phyloP scores from a whole-genome alignment of 2,888 invertebrate species.

The Drosophila hamatofila region DNA sequence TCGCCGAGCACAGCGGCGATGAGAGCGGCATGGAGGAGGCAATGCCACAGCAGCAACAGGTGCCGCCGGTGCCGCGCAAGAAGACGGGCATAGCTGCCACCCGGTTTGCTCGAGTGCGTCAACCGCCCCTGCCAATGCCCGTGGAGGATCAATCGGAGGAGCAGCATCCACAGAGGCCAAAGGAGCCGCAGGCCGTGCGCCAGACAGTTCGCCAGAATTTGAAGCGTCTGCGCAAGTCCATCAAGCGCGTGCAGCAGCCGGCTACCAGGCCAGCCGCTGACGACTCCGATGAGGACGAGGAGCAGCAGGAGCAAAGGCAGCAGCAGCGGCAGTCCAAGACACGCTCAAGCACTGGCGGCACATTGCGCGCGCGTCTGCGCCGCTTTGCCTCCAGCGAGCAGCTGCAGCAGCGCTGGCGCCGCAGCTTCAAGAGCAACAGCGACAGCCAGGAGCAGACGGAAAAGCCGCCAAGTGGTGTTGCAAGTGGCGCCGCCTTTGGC shows the following conservation, averaged over 20 bases:
- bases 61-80: slow-evolving; percentile 7
- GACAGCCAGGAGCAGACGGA: slow-evolving; percentile 69
- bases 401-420: slow-evolving; percentile 78
- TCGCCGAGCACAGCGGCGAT: slow-evolving; percentile 69
- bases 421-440: slow-evolving; percentile 64
- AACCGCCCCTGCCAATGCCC: slow-evolving; percentile 59
- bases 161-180: neutral
- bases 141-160: slow-evolving; percentile 21
- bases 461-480: slow-evolving; percentile 22
- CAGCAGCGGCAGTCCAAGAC: neutral
- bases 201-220: slow-evolving; percentile 74
- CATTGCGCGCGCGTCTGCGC: slow-evolving; percentile 72
- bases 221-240: slow-evolving; percentile 77
- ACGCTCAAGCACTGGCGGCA: slow-evolving; percentile 12
- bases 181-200: slow-evolving; percentile 27
- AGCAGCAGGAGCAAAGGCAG: neutral
- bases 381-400: slow-evolving; percentile 73
- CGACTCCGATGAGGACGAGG: slow-evolving; percentile 37
- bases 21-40: slow-evolving; percentile 79
- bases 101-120: slow-evolving; percentile 70
- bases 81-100: slow-evolving; percentile 75
- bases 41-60: slow-evolving; percentile 12
- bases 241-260: slow-evolving; percentile 60
- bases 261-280: slow-evolving; percentile 22
- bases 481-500: slow-evolving; percentile 11